Evolutionary conservation across 2,888 invertebrate genomes (phyloP), one percentile per base, ranked within the genome.

Genomic region (Orthonevra nobilis): DNA sequence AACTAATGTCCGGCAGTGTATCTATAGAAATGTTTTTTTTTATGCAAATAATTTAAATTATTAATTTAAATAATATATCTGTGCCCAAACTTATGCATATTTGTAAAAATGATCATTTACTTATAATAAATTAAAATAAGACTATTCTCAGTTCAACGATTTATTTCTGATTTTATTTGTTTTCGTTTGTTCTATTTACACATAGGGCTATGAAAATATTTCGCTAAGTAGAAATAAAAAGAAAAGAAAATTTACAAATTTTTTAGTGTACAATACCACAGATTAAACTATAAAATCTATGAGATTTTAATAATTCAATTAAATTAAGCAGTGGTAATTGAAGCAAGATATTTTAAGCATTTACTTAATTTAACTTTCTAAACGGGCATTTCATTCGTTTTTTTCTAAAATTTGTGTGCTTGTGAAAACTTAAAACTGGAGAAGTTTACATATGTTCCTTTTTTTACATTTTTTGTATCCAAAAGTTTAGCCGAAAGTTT

Each of bases 401-500:
- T 48, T 48, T 66, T 60, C 36, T 56, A 28, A 9, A 54, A 5
- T 60, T 15, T 63, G 66, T 74, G 68, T 81, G 64, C 74, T 69
- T 74, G 9, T n/a, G 6, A 38, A 60, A 48, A 61, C 42, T 9
- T 50, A 20, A 48, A n/a, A n/a, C n/a, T n/a, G n/a, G n/a, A n/a
- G n/a, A n/a, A n/a, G n/a, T n/a, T n/a, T n/a, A n/a, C n/a, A n/a
- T n/a, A n/a, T n/a, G n/a, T n/a, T n/a, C n/a, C n/a, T n/a, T n/a
- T n/a, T n/a, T n/a, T n/a, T n/a, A 17, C 28, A 26, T 26, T 5
- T 20, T 6, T 40, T 82, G 26, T 30, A 69, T 82, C 70, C 82
- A 81, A 83, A 84, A 82, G 81, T 81, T 82, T 85, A 84, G 86
- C 86, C 87, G 84, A 86, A 86, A 86, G 83, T 85, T 79, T 38